Base-by-base conservation (phyloP, 2,797 vertebrate genomes). In the Hozukius guyotensis region DNA sequence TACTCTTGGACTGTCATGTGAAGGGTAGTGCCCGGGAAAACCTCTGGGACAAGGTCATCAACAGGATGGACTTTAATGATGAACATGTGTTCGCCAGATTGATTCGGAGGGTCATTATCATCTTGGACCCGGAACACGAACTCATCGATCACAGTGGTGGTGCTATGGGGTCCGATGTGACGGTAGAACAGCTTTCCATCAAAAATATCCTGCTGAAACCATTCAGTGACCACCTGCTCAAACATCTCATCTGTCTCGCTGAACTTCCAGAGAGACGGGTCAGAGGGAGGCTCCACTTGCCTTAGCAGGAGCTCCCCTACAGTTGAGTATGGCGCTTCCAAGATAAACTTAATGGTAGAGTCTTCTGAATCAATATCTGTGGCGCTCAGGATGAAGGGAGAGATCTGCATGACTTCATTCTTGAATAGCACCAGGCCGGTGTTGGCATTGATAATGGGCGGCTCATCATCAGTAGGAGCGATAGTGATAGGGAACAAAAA, bases 321-420 rank as follows among this genome's bases (percentile, higher is more conserved):
- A 3, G 2, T 63, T 12, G 95, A 96, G 57, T 91, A 92, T 2
- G 94, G 94, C 0, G 77, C 81, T 62, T 96, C 95, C 27, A 97
- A 62, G 42, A 96, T 88, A 90, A 98, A 98, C 76, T 83, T 93
- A 81, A 97, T 96, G 16, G 95, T 96, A 1, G 96, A 95, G 82
- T 97, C 97, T 69, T 97, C 97, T 36, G 97, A 99, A 85, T 98
- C 97, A 29, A 96, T 94, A 71, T 98, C 97, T 20, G 95, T 96
- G 10, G 97, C 97, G 27, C 97, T 97, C 69, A 98, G 92, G 77
- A 97, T 95, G 73, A 97, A 97, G 3, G 96, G 96, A 12, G 96
- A 97, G 70, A 98, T 96, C 77, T 96, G 97, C 93, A 96, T 96
- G 27, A 96, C 91, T 69, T 97, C 95, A 68, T 96, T 97, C 84